Percentiles rank a stretch among this genome's conserved stretches.
Conservation (phyloP, 2,113 vertebrate genomes). For the Dromaius novaehollandiae region DNA sequence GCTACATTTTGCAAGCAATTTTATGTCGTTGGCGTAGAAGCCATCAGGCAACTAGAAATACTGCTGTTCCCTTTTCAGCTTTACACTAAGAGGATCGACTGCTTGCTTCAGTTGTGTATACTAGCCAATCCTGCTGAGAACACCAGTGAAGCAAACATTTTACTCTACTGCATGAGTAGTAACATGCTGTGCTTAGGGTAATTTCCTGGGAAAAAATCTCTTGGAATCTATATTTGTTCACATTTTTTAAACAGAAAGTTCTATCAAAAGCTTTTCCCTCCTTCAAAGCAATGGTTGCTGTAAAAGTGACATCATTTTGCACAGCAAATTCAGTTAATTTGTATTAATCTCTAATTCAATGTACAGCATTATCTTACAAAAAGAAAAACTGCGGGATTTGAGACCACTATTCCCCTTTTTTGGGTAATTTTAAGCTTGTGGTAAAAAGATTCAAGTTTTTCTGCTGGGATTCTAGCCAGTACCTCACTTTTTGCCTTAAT, state of each 20-base stretch:
- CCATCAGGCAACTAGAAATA: background rate
- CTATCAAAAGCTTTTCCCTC: background rate
- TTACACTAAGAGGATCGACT: background rate
- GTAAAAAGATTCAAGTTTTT: background rate
- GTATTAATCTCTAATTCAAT: background rate
- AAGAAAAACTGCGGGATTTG: background rate
- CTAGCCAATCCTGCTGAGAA: background rate
- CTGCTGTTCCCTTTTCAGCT: background rate
- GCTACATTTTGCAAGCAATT: background rate
- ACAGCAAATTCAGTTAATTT: background rate
- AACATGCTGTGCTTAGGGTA: background rate
- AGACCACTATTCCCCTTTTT: accelerated
- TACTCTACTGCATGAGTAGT: background rate
- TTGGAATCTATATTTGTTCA: background rate
- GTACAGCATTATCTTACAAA: background rate
- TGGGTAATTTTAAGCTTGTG: background rate
- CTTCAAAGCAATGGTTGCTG: background rate
- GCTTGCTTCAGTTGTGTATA: background rate
- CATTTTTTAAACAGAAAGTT: background rate
- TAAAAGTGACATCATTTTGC: background rate
- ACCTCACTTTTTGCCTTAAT: background rate
- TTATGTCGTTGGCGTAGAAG: background rate
- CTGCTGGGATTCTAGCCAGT: background rate
- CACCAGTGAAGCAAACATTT: background rate
- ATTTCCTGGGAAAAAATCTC: background rate